These are phyloP conservation scores for Sylvilagus floridanus DNA, from an alignment of 2,797 vertebrate species.

Conservation along the genomic window DNA sequence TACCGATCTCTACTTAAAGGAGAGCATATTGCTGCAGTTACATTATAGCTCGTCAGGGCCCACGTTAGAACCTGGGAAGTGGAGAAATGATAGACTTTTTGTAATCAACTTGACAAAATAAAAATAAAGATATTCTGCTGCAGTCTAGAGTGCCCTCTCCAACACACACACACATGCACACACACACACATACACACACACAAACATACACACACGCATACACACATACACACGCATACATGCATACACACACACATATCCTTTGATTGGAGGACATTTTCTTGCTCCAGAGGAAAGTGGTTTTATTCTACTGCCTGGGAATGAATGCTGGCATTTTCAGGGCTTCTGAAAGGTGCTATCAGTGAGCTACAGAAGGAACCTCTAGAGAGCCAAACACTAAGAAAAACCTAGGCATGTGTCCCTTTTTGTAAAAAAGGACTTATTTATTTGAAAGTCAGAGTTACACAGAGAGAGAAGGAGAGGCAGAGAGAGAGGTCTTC, in stretches of 20 bases:
- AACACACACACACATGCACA: no score
- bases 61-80: background rate
- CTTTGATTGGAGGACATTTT: background rate
- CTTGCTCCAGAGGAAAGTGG: background rate
- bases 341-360: background rate
- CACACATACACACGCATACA: no score
- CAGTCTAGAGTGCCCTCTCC: background rate
- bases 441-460: no score
- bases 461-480: no score
- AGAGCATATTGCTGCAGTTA: background rate
- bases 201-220: no score
- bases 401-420: no score
- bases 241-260: background rate
- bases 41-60: background rate
- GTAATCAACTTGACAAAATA: background rate
- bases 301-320: background rate
- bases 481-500: no score
- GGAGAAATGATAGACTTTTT: background rate
- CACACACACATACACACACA: no score
- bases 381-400: background rate
- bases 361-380: background rate
- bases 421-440: no score
- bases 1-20: background rate
- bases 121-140: constrained; percentile 30
- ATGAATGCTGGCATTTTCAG: background rate